These are phyloP conservation scores for Daktulosphaira vitifoliae DNA, from an alignment of 1,140 invertebrate species.

Conservation along the genomic window DNA sequence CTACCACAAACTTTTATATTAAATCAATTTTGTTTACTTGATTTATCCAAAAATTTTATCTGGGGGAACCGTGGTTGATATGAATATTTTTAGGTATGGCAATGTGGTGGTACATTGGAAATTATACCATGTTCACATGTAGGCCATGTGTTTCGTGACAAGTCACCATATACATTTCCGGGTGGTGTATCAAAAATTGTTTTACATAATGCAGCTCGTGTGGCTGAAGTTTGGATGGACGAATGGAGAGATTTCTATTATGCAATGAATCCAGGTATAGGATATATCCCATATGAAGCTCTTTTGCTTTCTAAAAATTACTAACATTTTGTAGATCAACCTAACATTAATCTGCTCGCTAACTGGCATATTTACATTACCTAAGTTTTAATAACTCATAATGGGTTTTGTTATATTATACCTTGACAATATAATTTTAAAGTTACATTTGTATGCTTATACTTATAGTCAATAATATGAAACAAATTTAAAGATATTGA, in stretches of 20 bases:
- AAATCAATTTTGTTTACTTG: too few species aligned
- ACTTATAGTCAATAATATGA: too few species aligned
- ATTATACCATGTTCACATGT: slow-evolving; percentile 94
- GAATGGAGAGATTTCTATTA: slow-evolving; percentile 98
- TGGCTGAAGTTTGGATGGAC: slow-evolving; percentile 98
- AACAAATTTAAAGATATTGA: too few species aligned
- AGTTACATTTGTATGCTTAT: too few species aligned
- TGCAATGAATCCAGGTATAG: slow-evolving; percentile 91
- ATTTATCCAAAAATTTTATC: neutral
- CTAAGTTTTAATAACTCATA: too few species aligned
- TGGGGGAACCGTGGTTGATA: slow-evolving; percentile 30
- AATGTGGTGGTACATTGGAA: slow-evolving; percentile 91
- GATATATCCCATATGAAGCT: slow-evolving; percentile 12
- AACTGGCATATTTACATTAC: too few species aligned
- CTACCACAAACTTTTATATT: too few species aligned
- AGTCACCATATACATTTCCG: slow-evolving; percentile 98
- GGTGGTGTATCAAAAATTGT: slow-evolving; percentile 95
- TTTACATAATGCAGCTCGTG: slow-evolving; percentile 90
- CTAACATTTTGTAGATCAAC: slow-evolving; percentile 16
- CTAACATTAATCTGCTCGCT: slow-evolving; percentile 21
- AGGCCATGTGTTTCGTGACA: slow-evolving; percentile 97
- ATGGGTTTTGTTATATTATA: too few species aligned
- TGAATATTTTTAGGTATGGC: slow-evolving; percentile 72
- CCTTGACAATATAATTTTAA: too few species aligned
- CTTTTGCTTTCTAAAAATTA: slow-evolving; percentile 18